These are phyloP conservation scores for Deilephila porcellus DNA, from an alignment of 2,888 invertebrate genomes.

Conservation along the genomic window DNA sequence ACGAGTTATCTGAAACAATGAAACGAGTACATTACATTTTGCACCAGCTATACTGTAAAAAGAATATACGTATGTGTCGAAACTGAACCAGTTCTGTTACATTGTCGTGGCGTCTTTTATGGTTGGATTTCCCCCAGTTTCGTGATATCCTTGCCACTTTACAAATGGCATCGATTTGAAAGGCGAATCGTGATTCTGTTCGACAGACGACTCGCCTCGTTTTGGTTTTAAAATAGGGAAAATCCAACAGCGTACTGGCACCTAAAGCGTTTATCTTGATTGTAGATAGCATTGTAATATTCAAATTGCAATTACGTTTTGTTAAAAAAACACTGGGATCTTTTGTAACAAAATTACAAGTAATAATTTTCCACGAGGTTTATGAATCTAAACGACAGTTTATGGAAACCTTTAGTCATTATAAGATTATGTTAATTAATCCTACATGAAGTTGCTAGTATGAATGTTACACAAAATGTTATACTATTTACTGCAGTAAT, in stretches of 20 bases:
- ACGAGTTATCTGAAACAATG: constrained; percentile 70
- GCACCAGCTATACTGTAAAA: constrained; percentile 20
- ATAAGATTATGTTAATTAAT: not conserved
- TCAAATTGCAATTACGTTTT: constrained; percentile 2
- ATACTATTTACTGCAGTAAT: constrained; percentile 54
- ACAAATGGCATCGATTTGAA: constrained; percentile 79
- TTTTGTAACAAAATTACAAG: not conserved
- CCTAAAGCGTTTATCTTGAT: constrained; percentile 24
- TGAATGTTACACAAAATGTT: constrained; percentile 6
- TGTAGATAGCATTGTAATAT: constrained; percentile 27
- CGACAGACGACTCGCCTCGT: constrained; percentile 55
- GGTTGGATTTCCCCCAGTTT: constrained; percentile 75
- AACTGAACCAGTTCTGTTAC: constrained; percentile 53
- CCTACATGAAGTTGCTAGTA: no score
- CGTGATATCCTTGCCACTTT: constrained; percentile 75
- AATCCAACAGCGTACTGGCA: constrained; percentile 54
- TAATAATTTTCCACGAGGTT: not conserved
- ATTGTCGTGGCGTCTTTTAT: constrained; percentile 58
- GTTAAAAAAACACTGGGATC: not conserved
- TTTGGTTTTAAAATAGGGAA: constrained; percentile 69
- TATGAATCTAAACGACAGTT: not conserved
- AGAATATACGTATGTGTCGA: constrained; percentile 37
- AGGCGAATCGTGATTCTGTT: constrained; percentile 78
- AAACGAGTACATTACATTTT: constrained; percentile 37
- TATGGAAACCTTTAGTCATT: not conserved